A percentile compares a stretch with the other conserved stretches of the same genome.
Evolutionary conservation across 2,797 vertebrate genomes (phyloP).

Genomic region (Lerista edwardsae): DNA sequence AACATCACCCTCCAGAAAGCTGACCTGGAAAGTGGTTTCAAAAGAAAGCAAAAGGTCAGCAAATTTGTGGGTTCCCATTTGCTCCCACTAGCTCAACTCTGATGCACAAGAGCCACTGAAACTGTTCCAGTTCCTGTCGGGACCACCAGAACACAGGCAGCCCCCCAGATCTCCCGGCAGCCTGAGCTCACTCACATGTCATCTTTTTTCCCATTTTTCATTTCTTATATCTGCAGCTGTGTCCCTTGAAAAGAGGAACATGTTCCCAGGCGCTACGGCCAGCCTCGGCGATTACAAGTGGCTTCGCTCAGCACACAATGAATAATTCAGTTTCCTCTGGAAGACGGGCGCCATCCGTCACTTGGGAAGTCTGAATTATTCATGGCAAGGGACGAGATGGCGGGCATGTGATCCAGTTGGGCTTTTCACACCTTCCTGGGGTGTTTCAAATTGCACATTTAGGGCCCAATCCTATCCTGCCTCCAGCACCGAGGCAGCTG

Average conservation of each 20-base stretch:
- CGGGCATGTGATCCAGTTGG: background rate
- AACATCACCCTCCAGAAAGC: background rate
- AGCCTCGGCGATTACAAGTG: slow-evolving; percentile 61
- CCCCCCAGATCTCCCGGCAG: background rate
- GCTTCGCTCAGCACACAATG: slow-evolving; percentile 55
- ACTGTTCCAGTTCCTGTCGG: background rate
- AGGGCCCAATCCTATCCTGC: too few relatives aligned
- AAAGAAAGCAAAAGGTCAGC: background rate
- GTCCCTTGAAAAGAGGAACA: slow-evolving; percentile 44
- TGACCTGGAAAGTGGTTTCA: background rate
- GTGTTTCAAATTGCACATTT: too few relatives aligned
- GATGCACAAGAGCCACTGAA: background rate
- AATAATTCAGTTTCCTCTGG: slow-evolving; percentile 64
- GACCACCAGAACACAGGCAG: too few relatives aligned
- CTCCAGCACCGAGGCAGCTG: too few relatives aligned
- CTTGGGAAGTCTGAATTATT: slow-evolving; percentile 58
- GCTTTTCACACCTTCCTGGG: background rate
- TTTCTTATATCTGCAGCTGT: rapidly evolving
- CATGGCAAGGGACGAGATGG: background rate
- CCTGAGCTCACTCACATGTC: background rate
- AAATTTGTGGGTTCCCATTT: background rate
- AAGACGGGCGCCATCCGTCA: slow-evolving; percentile 58
- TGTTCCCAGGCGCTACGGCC: slow-evolving; percentile 38
- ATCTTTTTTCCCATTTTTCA: too few relatives aligned
- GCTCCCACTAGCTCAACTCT: background rate